Conservation (phyloP, 2,888 invertebrate genomes). For the Nysson spinosus region DNA sequence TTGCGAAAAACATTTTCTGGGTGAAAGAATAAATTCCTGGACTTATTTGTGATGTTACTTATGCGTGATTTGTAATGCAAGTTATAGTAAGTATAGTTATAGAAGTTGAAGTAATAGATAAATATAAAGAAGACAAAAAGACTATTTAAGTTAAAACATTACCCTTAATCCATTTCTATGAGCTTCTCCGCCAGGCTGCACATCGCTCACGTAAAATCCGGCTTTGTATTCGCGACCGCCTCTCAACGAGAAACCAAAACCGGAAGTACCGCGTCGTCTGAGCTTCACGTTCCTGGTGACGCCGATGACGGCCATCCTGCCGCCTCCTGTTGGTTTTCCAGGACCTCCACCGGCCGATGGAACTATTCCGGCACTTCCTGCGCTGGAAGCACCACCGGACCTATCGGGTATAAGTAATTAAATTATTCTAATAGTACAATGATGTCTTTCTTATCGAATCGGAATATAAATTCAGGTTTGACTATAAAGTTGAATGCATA, state of each 20-base stretch:
- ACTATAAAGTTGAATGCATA: no score
- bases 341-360: slow-evolving; percentile 65
- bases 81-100: not conserved
- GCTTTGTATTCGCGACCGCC: slow-evolving; percentile 95
- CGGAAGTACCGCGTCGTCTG: slow-evolving; percentile 81
- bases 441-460: no score
- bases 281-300: slow-evolving; percentile 81
- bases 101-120: no score
- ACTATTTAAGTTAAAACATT: slow-evolving; percentile 68
- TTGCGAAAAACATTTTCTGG: no score
- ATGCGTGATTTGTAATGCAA: not conserved
- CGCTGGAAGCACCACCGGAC: slow-evolving; percentile 71
- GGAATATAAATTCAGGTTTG: no score
- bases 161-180: slow-evolving; percentile 92
- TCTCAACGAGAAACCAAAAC: slow-evolving; percentile 89
- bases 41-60: not conserved
- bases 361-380: slow-evolving; percentile 69
- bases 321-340: slow-evolving; percentile 74
- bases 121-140: no score
- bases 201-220: slow-evolving; percentile 94
- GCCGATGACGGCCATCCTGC: slow-evolving; percentile 80
- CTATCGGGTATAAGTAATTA: slow-evolving; percentile 43
- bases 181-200: slow-evolving; percentile 92
- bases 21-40: no score
- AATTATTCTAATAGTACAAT: not conserved